Evolutionary conservation across 1,140 invertebrate genomes (phyloP).

Genomic region (Bactericera cockerelli): DNA sequence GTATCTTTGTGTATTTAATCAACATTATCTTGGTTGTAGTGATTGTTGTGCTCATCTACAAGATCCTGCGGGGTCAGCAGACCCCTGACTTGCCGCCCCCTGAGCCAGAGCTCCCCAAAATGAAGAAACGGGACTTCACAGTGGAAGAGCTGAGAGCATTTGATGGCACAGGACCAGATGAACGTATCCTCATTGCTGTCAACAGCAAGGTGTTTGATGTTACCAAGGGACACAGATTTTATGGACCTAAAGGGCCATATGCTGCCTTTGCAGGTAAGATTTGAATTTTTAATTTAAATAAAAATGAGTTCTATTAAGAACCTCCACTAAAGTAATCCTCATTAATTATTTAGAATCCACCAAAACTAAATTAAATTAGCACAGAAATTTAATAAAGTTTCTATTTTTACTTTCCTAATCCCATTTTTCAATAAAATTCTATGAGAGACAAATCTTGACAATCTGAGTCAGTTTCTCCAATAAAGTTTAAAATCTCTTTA

Average conservation of each 20-base stretch:
- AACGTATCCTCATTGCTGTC: slow-evolving; percentile 77
- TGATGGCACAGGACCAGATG: slow-evolving; percentile 64
- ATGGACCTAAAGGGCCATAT: slow-evolving; percentile 90
- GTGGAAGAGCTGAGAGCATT: slow-evolving; percentile 71
- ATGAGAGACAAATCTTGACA: too few species aligned
- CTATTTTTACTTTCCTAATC: too few species aligned
- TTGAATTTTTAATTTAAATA: too few species aligned
- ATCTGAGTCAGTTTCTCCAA: too few species aligned
- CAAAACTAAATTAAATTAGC: too few species aligned
- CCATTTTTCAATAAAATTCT: too few species aligned
- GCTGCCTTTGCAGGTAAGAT: slow-evolving; percentile 53
- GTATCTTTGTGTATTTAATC: not conserved
- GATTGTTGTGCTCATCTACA: not conserved
- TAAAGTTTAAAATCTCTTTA: too few species aligned
- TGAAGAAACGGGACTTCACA: slow-evolving; percentile 81
- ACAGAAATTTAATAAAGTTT: too few species aligned
- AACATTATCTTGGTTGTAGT: not conserved
- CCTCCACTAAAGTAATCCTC: too few species aligned
- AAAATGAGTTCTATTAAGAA: too few species aligned
- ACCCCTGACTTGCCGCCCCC: not conserved
- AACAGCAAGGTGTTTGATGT: slow-evolving; percentile 95
- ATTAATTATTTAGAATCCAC: too few species aligned
- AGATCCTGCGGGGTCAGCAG: not conserved
- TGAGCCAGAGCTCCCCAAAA: slow-evolving; percentile 49
- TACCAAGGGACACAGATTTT: slow-evolving; percentile 73